Conservation (phyloP, 2,113 vertebrate species). For the Emydocephalus ijimae region DNA sequence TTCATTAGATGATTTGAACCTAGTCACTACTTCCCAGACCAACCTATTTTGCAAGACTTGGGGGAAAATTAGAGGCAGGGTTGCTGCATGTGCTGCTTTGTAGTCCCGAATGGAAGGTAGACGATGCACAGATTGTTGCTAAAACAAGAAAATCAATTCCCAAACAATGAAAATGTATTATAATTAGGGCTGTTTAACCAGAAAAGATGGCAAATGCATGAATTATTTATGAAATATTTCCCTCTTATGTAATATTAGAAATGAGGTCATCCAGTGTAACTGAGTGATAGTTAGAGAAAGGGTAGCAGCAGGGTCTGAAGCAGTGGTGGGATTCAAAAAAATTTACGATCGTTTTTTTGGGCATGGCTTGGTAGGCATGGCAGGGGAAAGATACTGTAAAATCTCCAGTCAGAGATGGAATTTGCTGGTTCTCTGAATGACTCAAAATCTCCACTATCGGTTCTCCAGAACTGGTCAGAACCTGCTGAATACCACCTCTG, state of each 20-base stretch:
- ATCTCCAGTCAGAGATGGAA: too few species aligned
- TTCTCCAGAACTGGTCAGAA: too few species aligned
- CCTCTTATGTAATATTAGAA: neutral
- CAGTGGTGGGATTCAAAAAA: too few species aligned
- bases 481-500: too few species aligned
- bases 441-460: too few species aligned
- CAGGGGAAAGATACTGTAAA: too few species aligned
- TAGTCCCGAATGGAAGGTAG: neutral
- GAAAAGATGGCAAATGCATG: neutral
- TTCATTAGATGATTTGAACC: neutral
- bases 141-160: neutral
- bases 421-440: too few species aligned
- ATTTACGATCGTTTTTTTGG: too few species aligned
- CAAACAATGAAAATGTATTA: neutral
- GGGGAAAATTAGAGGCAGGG: neutral
- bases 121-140: neutral
- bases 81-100: neutral
- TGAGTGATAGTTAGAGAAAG: neutral
- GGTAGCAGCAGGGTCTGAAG: neutral
- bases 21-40: neutral
- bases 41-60: neutral
- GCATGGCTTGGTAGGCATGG: too few species aligned
- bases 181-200: neutral
- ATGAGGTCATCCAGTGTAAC: neutral
- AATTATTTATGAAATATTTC: neutral